Evolutionary conservation across 2,888 invertebrate genomes (phyloP), one percentile per base, ranked within the genome.

Genomic region (Crossocerus cetratus): DNA sequence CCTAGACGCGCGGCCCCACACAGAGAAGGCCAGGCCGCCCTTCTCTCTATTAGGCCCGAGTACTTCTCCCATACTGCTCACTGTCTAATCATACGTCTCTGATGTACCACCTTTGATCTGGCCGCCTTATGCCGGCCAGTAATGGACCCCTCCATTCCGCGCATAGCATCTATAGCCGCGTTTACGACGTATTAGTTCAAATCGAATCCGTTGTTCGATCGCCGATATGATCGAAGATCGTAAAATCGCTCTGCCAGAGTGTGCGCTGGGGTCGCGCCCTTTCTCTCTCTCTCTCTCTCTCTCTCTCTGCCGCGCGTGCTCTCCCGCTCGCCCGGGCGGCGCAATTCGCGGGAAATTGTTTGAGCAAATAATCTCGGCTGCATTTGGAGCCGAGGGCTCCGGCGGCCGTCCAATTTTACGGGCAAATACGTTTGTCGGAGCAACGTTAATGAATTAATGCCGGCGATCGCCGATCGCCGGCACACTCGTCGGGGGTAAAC

Each of bases 401-500:
- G 76, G 65, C 74, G 78, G 66, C 71, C 70, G 77, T 75, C 71
- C 82, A 87, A 88, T 88, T 87, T 88, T 86, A 86, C 85, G 84
- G 80, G 82, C 83, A 86, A 86, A 86, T 87, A 86, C 86, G 81
- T 83, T 81, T 77, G 80, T 79, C 81, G 78, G 78, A 74, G 81
- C 74, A 81, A 78, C 81, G 79, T 81, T 84, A 83, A 84, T 84
- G 86, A 87, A 88, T 87, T 87, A 87, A 86, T 87, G 81, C 83
- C 76, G 79, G 76, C 49, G 49, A 49, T 16, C 49, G 16, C 8
- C 49, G n/a, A 49, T 16, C 14, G 49, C 49, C 49, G 16, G 54
- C 58, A 57, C 49, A 53, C 69, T 68, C 72, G 76, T 63, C 76
- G 78, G 78, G 32, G 81, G 84, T 84, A 84, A 85, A 83, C 83